Percentiles rank a stretch among this genome's conserved stretches.
These are phyloP conservation scores for Eumaeus atala DNA, from an alignment of 1,140 invertebrate genomes.

Conservation along the genomic window DNA sequence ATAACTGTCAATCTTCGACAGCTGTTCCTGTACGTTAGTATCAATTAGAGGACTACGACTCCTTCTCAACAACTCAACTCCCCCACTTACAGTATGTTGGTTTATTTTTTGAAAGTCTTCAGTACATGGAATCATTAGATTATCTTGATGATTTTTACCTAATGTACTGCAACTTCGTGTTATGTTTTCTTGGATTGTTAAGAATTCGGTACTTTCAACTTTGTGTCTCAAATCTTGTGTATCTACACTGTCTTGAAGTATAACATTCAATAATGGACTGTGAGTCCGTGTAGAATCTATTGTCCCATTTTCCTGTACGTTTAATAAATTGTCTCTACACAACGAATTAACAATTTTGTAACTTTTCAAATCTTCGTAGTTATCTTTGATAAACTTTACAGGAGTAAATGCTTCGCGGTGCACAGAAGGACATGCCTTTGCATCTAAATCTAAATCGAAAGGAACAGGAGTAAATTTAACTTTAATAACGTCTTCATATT, in stretches of 20 bases:
- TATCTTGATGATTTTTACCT: neutral
- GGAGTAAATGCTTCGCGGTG: slow-evolving; percentile 30
- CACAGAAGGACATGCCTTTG: slow-evolving; percentile 30
- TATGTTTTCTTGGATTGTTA: slow-evolving; percentile 3
- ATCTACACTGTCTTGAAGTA: slow-evolving; percentile 39
- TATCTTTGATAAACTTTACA: slow-evolving; percentile 45
- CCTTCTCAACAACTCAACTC: slow-evolving; percentile 26
- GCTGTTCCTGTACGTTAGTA: slow-evolving; percentile 17
- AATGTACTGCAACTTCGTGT: neutral
- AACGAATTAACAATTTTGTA: slow-evolving; percentile 65
- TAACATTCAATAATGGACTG: slow-evolving; percentile 29
- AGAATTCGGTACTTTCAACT: slow-evolving; percentile 31
- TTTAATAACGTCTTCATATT: slow-evolving; percentile 67
- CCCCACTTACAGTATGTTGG: slow-evolving; percentile 9
- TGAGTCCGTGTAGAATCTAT: slow-evolving; percentile 20
- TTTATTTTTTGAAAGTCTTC: neutral
- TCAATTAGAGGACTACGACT: slow-evolving; percentile 42
- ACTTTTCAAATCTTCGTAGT: slow-evolving; percentile 56
- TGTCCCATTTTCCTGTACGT: slow-evolving; percentile 4
- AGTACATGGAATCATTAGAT: neutral
- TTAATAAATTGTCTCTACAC: slow-evolving; percentile 36
- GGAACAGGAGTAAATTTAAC: slow-evolving; percentile 65
- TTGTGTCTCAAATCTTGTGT: slow-evolving; percentile 56
- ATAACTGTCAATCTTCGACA: slow-evolving; percentile 50
- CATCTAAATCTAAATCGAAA: slow-evolving; percentile 44